Base-by-base conservation (phyloP, 2,888 invertebrate genomes). In the Sialis lutaria region DNA sequence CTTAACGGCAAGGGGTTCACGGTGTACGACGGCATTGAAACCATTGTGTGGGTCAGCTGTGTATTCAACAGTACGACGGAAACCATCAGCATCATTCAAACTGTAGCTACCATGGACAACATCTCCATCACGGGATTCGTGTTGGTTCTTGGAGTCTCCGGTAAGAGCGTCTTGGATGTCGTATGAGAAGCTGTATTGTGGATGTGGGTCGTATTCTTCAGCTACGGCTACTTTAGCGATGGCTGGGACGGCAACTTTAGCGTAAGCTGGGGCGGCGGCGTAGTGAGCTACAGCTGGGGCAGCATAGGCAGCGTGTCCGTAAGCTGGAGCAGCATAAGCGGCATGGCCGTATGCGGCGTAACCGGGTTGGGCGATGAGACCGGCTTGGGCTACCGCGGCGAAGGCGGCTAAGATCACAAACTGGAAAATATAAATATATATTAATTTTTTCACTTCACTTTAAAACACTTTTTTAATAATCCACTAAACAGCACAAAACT, bases 91-190 rank as follows among this genome's bases (percentile, higher is more conserved):
- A 33, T 69, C 68, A n/a, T 68, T 51, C 2, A 69, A 60, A 1
- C 67, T 61, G 51, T 70, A 70, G 1, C 65, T 63, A 22, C 70
- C 70, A 6, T 57, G 63, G 6, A 70, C 68, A 1, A 64, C 55
- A 48, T 65, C 65, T 0, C 69, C 70, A 48, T 58, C 60, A 33
- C 67, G 60, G 37, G 61, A 56, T 53, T 70, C 70, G 46, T 67
- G 65, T 50, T 67, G 64, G 44, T 64, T 67, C 55, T 69, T 69
- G 9, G 60, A 59, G 52, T 70, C 70, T 34, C 70, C 69, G 1
- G 70, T 69, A 1, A 59, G 56, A 2, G 64, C 78, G 67, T 72
- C 78, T 64, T 66, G 73, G 63, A 68, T 58, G 45, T 64, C 59
- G 54, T 70, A 71, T 2, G 67, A 66, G 53, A 67, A 70, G 50